Evolutionary conservation across 2,113 vertebrate genomes (phyloP), one percentile per base, ranked within the genome.

Genomic region (Melanerpes aurifrons): DNA sequence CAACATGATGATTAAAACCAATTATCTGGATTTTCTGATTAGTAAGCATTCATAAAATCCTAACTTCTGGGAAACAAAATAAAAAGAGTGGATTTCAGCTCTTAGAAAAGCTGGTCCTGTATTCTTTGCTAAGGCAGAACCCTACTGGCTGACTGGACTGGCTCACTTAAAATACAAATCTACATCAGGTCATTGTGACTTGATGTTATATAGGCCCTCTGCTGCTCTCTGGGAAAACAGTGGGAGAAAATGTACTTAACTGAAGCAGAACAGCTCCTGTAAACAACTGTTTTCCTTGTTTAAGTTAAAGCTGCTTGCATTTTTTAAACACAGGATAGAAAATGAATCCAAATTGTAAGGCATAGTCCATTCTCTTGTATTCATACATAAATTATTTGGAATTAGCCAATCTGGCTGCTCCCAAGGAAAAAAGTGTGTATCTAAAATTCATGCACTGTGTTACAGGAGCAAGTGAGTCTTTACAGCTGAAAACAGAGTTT

Each of bases 261-360:
- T 80, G 75, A 94, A 79, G 28, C 3, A 2, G 29, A 92, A 68
- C 26, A 62, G 45, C 13, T 93, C 28, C 58, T 59, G 22, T 90
- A 93, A 90, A 68, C 56, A 79, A 64, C 29, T 29, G 7, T 31
- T 72, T 71, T 91, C 16, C 45, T 59, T 50, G 11, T 59, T 92
- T 76, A 87, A 82, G 78, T 58, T 79, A 81, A 81, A 85, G 7
- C 3, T 3, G 56, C 28, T 87, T 90, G 10, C 15, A 82, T 76
- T 93, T 92, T 92, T 94, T 50, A 88, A 86, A 57, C 29, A 57
- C 45, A 85, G 78, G 48, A 79, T 22, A 69, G 59, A 93, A 92
- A 86, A 78, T 61, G 57, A 89, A 86, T 75, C 32, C 48, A 56
- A 64, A 78, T 81, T 76, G 20, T 24, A 75, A 70, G 8, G 86